Evolutionary conservation across 2,113 vertebrate species (phyloP).

Genomic region (Pithys albifrons): DNA sequence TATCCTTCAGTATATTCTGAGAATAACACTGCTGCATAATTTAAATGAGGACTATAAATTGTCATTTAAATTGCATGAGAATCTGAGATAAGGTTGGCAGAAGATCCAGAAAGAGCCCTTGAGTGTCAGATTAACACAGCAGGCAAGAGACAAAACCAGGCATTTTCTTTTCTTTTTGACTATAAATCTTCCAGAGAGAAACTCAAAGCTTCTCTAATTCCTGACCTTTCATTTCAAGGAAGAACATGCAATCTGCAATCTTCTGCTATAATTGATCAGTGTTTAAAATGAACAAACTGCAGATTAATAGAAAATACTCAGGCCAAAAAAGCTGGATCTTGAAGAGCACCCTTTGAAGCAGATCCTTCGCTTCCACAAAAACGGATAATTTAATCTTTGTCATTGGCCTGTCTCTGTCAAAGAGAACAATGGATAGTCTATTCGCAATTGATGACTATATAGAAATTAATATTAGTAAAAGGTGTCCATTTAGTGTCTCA

Average conservation of each 20-base stretch:
- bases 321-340: conserved; percentile 32
- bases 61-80: conserved; percentile 53
- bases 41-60: conserved; percentile 36
- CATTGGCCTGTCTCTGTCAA: conserved; percentile 85
- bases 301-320: conserved; percentile 40
- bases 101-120: conserved; percentile 38
- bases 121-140: conserved; percentile 32
- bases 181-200: neutral
- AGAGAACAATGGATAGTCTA: conserved; percentile 85
- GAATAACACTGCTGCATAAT: conserved; percentile 28
- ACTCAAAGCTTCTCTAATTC: neutral
- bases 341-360: neutral
- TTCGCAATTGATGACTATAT: conserved; percentile 86
- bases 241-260: conserved; percentile 21
- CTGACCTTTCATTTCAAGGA: conserved; percentile 45
- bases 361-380: conserved; percentile 48
- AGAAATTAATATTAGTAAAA: conserved; percentile 89
- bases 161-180: conserved; percentile 9
- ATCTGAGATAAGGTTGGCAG: conserved; percentile 27
- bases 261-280: conserved; percentile 34
- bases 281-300: conserved; percentile 34
- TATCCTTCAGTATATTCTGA: neutral
- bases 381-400: conserved; percentile 83
- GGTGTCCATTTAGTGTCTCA: conserved; percentile 86
- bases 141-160: neutral